Evolutionary conservation across 2,888 invertebrate genomes (phyloP), one percentile per base, ranked within the genome.

Genomic region (Nomada ferruginata): DNA sequence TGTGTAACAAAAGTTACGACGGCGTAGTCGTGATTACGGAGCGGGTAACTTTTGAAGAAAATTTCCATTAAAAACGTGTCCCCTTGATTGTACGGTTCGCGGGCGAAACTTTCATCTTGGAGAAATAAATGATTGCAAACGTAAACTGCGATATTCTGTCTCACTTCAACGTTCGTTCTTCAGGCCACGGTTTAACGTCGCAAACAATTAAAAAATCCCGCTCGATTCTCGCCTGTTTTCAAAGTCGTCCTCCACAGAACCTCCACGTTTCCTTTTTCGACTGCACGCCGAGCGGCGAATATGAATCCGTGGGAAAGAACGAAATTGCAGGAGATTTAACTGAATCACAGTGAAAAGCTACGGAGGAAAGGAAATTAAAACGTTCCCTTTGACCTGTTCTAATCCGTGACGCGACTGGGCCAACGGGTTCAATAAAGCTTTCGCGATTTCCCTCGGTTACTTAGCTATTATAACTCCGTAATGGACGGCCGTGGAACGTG

Each of bases 391-490:
- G 79, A 83, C 78, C 77, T 47, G 26, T 52, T 29, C 76, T 80
- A 76, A 84, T 87, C 77, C 79, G 61, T 61, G n/a, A 13, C 50
- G 72, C 60, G 53, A 60, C 52, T 50, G 23, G 36, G 66, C 57
- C 65, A 65, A 60, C 42, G 77, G 52, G 71, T 79, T 82, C 77
- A 77, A 82, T 79, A 77, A 82, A 80, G 87, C 70, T 83, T 81
- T 44, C 81, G 81, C 81, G 85, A 87, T 85, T 78, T 81, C 72
- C 72, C 78, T 60, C 85, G 70, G 77, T 84, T 77, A 79, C 72
- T 75, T 76, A 79, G 74, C 80, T 69, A 63, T 82, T 82, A 78
- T 79, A 79, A 80, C 80, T 59, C 36, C 50, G 59, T 82, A 85
- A 87, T 71, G 70, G 80, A 52, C 69, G 55, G 29, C 61, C 61